Evolutionary conservation across 2,888 invertebrate genomes (phyloP).

Genomic region (Mythimna loreyi): DNA sequence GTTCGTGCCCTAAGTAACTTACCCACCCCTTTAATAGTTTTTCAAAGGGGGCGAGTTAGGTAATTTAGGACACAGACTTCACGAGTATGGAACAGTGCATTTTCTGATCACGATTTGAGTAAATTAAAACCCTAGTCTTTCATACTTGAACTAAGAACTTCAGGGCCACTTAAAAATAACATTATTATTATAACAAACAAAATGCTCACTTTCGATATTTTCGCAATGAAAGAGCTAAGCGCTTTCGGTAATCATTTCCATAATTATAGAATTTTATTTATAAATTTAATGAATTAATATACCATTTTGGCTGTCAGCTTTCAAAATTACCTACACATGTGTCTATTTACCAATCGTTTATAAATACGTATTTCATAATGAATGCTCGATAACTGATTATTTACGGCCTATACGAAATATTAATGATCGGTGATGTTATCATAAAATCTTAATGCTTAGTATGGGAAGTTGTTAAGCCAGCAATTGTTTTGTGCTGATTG

Average conservation of each 20-base stretch:
- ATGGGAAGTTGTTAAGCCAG: slow-evolving; percentile 18
- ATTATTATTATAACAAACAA: not conserved
- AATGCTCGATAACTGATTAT: slow-evolving; percentile 27
- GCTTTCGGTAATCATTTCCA: slow-evolving; percentile 58
- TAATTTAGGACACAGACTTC: too few relatives aligned
- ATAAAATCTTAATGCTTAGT: slow-evolving; percentile 14
- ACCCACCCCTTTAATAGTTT: too few relatives aligned
- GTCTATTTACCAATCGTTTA: slow-evolving; percentile 48
- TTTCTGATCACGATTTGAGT: not conserved
- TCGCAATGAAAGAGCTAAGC: slow-evolving; percentile 64
- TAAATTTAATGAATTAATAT: slow-evolving; percentile 64
- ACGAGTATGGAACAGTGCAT: too few relatives aligned
- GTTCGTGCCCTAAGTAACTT: too few relatives aligned
- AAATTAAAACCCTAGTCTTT: not conserved
- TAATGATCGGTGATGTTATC: slow-evolving; percentile 5
- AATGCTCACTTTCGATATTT: slow-evolving; percentile 41
- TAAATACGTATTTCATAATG: slow-evolving; percentile 42
- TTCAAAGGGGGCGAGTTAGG: too few relatives aligned
- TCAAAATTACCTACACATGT: slow-evolving; percentile 56
- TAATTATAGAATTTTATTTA: slow-evolving; percentile 50
- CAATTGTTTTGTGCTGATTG: slow-evolving; percentile 20
- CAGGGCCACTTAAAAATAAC: not conserved
- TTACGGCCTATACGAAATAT: slow-evolving; percentile 29
- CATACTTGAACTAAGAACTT: not conserved
- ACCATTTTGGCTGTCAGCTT: slow-evolving; percentile 61